Percentiles rank a stretch among this genome's conserved stretches.
Conservation (phyloP, 2,113 vertebrate species). For the Ceyx margarethae region DNA sequence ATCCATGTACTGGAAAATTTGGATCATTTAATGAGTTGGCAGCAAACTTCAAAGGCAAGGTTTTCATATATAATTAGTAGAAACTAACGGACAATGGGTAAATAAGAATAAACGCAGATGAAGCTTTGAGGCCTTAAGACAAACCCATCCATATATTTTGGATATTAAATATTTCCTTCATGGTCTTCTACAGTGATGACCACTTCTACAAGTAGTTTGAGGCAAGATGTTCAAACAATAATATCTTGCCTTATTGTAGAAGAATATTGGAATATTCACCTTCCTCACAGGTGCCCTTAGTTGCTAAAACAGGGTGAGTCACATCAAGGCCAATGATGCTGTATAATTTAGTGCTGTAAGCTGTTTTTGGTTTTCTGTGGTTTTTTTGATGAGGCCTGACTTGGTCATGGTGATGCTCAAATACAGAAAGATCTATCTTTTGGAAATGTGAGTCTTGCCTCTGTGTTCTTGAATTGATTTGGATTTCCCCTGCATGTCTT, state of each 20-base stretch:
- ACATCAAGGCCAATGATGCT: background rate
- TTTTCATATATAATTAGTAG: background rate
- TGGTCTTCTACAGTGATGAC: background rate
- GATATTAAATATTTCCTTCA: background rate
- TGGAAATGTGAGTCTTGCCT: background rate
- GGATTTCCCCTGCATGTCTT: background rate
- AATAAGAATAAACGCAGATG: background rate
- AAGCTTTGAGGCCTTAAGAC: background rate
- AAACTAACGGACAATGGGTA: constrained; percentile 4
- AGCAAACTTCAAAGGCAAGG: constrained; percentile 24
- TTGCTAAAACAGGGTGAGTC: background rate
- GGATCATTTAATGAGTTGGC: constrained; percentile 46
- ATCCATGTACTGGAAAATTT: constrained; percentile 24
- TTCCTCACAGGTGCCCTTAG: background rate
- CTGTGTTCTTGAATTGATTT: background rate
- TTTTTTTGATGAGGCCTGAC: background rate
- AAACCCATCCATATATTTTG: background rate
- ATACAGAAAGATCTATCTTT: background rate
- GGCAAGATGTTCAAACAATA: background rate
- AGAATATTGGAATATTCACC: background rate
- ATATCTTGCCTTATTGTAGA: background rate
- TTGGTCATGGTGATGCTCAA: background rate
- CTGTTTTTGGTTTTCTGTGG: background rate
- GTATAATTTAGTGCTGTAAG: background rate
- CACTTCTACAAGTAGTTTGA: background rate